Base-by-base conservation (phyloP, 92 coral and sea anemone species). In the Montipora capitata region DNA sequence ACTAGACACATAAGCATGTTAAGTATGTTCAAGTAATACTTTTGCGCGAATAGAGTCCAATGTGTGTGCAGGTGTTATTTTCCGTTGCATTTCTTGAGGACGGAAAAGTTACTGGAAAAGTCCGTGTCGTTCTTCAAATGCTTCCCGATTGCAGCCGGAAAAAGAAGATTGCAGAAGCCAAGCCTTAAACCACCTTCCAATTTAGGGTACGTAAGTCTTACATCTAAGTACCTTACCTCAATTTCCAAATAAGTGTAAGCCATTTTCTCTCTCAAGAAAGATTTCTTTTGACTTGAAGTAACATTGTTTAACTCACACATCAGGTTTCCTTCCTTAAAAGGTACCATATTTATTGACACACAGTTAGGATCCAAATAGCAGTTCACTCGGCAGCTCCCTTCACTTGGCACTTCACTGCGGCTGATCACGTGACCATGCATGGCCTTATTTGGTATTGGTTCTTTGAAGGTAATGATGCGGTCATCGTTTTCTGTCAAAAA, bases 221-320 rank as follows among this genome's bases (percentile, higher is more conserved):
- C 9, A 45, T 45, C 3, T 45, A 45, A 8, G 6, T 45, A 2
- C 9, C 0, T 54, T 54, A 54, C 61, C 61, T 54, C 16, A 12
- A 54, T 54, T 54, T 7, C 61, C 61, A 54, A 3, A 54, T 54
- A 54, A 54, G 13, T 54, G 61, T 54, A 0, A 0, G 3, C 15
- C 3, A 0, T 3, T 3, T 54, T 4, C 0, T 54, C 0, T 12
- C 3, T 12, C 0, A 54, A 0, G 2, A 0, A 3, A 7, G 3
- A 7, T 3, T 11, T n/a, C 0, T 27, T 27, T 27, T 48, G 0
- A 48, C 52, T 48, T 5, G 52, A 5, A 8, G 61, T 54, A 0
- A 11, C 12, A 0, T 54, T 0, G 14, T 54, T 54, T 0, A 54
- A 54, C 61, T 54, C 61, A 13, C 61, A 54, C 15, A 11, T 54